These are phyloP conservation scores for Drepana falcataria DNA, from an alignment of 2,888 invertebrate genomes.

Conservation along the genomic window DNA sequence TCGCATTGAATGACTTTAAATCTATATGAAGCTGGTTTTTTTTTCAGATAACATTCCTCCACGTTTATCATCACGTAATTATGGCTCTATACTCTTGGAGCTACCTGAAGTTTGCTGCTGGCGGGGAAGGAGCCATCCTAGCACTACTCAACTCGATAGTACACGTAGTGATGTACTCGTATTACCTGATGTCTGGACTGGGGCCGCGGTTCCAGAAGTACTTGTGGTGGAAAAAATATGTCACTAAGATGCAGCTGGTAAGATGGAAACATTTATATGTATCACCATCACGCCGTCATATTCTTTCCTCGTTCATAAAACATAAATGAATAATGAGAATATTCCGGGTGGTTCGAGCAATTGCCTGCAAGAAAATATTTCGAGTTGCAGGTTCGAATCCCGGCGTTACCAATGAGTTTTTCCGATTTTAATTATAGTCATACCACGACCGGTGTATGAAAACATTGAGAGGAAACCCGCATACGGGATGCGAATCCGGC, in stretches of 20 bases:
- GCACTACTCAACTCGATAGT: conserved; percentile 87
- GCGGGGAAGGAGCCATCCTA: conserved; percentile 87
- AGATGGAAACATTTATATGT: conserved; percentile 13
- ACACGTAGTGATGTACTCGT: conserved; percentile 90
- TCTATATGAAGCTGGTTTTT: too few species aligned
- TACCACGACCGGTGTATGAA: too few species aligned
- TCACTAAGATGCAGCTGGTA: conserved; percentile 89
- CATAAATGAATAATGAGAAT: too few species aligned
- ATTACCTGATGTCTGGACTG: conserved; percentile 87
- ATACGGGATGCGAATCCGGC: too few species aligned
- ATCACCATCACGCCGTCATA: background rate
- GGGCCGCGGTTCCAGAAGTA: conserved; percentile 88
- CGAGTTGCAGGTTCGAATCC: too few species aligned
- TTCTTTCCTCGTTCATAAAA: too few species aligned
- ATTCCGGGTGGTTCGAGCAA: too few species aligned
- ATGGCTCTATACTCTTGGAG: conserved; percentile 89
- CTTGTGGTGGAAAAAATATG: conserved; percentile 93
- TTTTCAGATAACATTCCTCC: conserved; percentile 90
- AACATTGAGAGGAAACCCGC: too few species aligned
- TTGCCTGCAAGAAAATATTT: too few species aligned
- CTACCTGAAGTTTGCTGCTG: conserved; percentile 87
- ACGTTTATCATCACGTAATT: conserved; percentile 92
- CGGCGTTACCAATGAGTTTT: too few species aligned
- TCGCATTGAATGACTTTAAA: too few species aligned
- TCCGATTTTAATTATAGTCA: too few species aligned